A percentile compares a stretch with the other conserved stretches of the same genome.
Conservation (phyloP, 2,888 invertebrate genomes). For the Hirudinaria manillensis region DNA sequence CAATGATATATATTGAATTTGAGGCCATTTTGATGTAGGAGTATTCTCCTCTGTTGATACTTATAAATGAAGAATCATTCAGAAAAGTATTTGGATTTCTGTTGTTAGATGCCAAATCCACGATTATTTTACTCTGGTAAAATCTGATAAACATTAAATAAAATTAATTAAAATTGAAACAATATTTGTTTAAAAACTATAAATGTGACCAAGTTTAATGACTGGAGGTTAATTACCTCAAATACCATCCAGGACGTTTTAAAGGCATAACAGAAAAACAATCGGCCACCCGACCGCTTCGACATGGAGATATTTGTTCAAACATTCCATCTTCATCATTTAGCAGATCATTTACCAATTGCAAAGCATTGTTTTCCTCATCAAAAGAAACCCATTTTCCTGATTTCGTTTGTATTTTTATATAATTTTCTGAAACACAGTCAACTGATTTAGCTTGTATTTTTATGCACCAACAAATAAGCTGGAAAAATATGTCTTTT, state of each 20-base stretch:
- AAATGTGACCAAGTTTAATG: too few relatives aligned
- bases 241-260: constrained; percentile 24
- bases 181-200: too few relatives aligned
- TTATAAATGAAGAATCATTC: constrained; percentile 14
- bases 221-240: background rate
- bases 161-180: too few relatives aligned
- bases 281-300: background rate
- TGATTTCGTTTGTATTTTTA: constrained; percentile 5
- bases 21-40: background rate
- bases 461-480: too few relatives aligned
- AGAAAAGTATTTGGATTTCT: background rate
- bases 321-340: constrained; percentile 10
- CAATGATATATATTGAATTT: background rate
- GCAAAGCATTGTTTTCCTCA: background rate
- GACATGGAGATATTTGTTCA: constrained; percentile 8
- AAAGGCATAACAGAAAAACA: constrained; percentile 25
- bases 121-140: background rate
- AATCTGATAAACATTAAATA: too few relatives aligned
- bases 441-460: background rate
- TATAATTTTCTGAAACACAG: background rate
- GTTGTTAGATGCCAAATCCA: constrained; percentile 7
- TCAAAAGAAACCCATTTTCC: background rate
- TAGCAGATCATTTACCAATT: background rate
- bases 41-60: too few relatives aligned
- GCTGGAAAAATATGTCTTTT: background rate